Conservation (phyloP, 2,888 invertebrate species). For the Erebia palarica region DNA sequence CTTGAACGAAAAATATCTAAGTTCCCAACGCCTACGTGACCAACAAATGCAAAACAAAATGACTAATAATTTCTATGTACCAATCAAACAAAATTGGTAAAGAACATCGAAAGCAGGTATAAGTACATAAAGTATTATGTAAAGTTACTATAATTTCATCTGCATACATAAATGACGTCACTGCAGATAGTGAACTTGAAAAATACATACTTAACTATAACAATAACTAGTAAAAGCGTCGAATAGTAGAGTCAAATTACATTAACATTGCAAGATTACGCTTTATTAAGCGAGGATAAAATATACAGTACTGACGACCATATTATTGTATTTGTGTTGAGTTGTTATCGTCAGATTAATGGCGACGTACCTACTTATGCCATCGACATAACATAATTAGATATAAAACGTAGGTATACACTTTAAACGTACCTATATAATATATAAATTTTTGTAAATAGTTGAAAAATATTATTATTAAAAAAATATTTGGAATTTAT, state of each 20-base stretch:
- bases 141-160: constrained; percentile 34
- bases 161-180: constrained; percentile 41
- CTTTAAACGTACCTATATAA: not conserved
- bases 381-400: constrained; percentile 27
- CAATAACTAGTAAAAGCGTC: constrained; percentile 21
- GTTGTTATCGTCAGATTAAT: constrained; percentile 45
- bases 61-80: constrained; percentile 1
- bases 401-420: constrained; percentile 9
- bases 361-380: constrained; percentile 28
- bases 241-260: constrained; percentile 38
- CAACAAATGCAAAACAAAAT: not conserved
- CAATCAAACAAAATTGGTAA: not conserved
- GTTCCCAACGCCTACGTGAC: not conserved
- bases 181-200: constrained; percentile 39
- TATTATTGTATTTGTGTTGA: constrained; percentile 16
- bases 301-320: constrained; percentile 33
- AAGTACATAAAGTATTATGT: constrained; percentile 8
- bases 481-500: not conserved
- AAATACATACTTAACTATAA: constrained; percentile 24
- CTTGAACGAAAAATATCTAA: not conserved
- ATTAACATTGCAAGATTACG: constrained; percentile 44
- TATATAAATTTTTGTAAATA: not conserved
- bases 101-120: constrained; percentile 2
- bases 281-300: constrained; percentile 40
- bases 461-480: not conserved